Percentiles rank a stretch among this genome's conserved stretches.
These are phyloP conservation scores for Microchirus variegatus DNA, from an alignment of 2,797 vertebrate genomes.

Conservation along the genomic window DNA sequence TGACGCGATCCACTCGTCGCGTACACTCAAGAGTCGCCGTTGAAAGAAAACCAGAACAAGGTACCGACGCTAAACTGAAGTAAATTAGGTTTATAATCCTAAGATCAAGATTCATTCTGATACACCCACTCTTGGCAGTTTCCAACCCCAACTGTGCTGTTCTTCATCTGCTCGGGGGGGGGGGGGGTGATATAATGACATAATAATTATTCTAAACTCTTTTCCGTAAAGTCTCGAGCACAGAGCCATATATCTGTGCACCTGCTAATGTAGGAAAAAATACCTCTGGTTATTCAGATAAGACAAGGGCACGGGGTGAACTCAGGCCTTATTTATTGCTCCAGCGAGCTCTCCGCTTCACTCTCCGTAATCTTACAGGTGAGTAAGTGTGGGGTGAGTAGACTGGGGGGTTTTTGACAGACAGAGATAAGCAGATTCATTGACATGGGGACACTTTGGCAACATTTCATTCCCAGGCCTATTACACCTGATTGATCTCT, in stretches of 20 bases:
- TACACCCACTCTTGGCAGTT: constrained; percentile 27
- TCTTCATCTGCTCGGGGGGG: constrained; percentile 21
- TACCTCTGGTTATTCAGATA: constrained; percentile 48
- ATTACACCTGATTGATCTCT: constrained; percentile 81
- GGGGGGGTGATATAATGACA: constrained; percentile 33
- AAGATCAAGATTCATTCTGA: constrained; percentile 34
- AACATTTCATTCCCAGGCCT: constrained; percentile 78
- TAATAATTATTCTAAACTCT: constrained; percentile 35
- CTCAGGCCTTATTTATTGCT: constrained; percentile 50
- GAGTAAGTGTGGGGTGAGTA: constrained; percentile 52
- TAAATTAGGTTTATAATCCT: constrained; percentile 28
- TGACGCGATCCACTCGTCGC: constrained; percentile 2
- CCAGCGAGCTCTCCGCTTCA: constrained; percentile 50
- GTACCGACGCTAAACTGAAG: constrained; percentile 11
- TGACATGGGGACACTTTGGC: constrained; percentile 76
- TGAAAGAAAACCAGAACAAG: constrained; percentile 9
- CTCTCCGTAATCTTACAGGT: constrained; percentile 78
- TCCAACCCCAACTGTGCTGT: constrained; percentile 8
- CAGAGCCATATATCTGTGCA: constrained; percentile 17
- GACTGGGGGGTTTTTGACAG: constrained; percentile 69
- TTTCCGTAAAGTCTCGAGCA: constrained; percentile 30
- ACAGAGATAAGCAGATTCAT: constrained; percentile 82
- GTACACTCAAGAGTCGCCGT: constrained; percentile 1
- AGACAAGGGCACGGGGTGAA: constrained; percentile 61
- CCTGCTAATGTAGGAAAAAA: constrained; percentile 25